Evolutionary conservation across 2,888 invertebrate genomes (phyloP), one percentile per base, ranked within the genome.

Genomic region (Chrysolina oricalcia): DNA sequence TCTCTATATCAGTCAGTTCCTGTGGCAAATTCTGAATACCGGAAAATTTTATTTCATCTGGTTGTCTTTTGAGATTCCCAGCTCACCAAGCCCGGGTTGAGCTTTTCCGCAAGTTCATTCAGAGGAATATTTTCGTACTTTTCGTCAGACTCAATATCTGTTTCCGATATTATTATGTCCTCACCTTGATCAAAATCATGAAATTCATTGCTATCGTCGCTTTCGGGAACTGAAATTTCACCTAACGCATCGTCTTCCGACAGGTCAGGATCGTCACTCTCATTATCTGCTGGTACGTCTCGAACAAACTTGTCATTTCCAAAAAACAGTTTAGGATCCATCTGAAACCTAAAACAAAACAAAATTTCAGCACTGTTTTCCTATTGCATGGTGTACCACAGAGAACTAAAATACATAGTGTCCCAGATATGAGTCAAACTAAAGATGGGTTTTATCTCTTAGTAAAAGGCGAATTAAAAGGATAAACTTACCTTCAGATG

Each of bases 281-380:
- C 59, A 56, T 72, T 66, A 40, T 10, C 59, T 23, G 9, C 56
- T 17, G 72, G 72, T 63, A 70, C 56, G 17, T 56, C 21, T 35
- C n/a, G 40, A 35, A 66, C 41, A 62, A 63, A 48, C 46, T 66
- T 72, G 6, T 21, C 41, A 35, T 43, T 65, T 13, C 66, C 72
- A 43, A 66, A 66, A 72, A 72, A 72, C 3, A 43, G n/a, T 66
- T 66, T 66, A 13, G 72, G 56, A 72, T 72, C 59, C 72, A 72
- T 72, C 72, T 72, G 59, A 41, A 72, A n/a, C n/a, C n/a, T n/a
- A 72, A 27, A 65, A 66, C 56, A 17, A n/a, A n/a, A n/a, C n/a
- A n/a, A n/a, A n/a, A n/a, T n/a, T n/a, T n/a, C n/a, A 70, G 43
- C 5, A 27, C n/a, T 19, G 23, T 66, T 72, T 13, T 66, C 17